Evolutionary conservation across 2,113 vertebrate genomes (phyloP).

Genomic region (Paracyprichromis sp.): DNA sequence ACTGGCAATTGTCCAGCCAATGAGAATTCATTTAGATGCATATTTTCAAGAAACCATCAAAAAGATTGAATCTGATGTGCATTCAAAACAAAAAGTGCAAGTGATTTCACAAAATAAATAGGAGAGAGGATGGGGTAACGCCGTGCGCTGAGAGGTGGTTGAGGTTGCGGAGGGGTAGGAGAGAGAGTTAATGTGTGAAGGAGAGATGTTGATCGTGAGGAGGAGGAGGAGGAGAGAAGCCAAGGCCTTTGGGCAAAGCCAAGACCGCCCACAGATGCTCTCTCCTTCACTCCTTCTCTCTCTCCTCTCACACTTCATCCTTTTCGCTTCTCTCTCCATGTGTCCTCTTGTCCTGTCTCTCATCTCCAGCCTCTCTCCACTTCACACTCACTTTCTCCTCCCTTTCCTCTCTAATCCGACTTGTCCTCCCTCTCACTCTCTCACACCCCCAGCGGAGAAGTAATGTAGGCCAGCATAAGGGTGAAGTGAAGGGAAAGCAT

Average conservation of each 20-base stretch:
- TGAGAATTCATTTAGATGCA: not conserved
- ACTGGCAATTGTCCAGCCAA: not conserved
- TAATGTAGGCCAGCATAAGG: constrained; percentile 25
- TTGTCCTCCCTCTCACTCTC: not conserved
- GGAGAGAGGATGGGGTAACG: not conserved
- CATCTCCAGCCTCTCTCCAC: not conserved
- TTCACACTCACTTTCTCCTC: not conserved
- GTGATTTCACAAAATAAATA: not conserved
- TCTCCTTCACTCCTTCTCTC: constrained; percentile 14
- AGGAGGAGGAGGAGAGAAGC: constrained; percentile 42
- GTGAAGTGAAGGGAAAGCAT: constrained; percentile 24
- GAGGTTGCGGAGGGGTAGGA: not conserved
- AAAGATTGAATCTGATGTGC: not conserved
- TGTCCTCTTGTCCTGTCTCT: not conserved
- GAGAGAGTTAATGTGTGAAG: constrained; percentile 13
- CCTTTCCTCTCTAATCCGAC: not conserved
- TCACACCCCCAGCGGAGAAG: not conserved
- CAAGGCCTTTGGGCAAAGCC: constrained; percentile 60
- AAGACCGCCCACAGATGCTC: constrained; percentile 57
- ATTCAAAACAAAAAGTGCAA: not conserved
- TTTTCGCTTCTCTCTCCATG: not conserved
- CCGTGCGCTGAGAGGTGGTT: not conserved
- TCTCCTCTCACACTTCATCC: not conserved
- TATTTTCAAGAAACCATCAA: not conserved
- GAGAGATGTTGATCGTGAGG: constrained; percentile 14